Conservation (phyloP, 2,797 vertebrate genomes). For the Enteromius argenteus region DNA sequence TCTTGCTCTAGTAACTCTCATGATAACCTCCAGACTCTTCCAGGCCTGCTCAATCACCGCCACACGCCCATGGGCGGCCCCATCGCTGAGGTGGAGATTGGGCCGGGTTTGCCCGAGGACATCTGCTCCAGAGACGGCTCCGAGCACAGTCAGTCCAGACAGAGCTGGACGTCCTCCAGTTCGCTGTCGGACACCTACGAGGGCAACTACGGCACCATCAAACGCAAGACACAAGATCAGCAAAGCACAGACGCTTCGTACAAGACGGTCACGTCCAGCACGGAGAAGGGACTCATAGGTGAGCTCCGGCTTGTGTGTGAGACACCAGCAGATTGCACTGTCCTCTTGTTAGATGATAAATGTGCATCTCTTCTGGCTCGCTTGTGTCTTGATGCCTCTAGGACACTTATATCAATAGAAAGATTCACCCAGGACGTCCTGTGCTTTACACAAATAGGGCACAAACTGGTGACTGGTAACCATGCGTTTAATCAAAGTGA, state of each 20-base stretch:
- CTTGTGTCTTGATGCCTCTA: not conserved
- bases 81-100: conserved; percentile 84
- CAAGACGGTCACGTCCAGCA: conserved; percentile 96
- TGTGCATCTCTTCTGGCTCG: conserved; percentile 7
- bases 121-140: conserved; percentile 68
- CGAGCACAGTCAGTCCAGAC: conserved; percentile 80
- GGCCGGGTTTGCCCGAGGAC: conserved; percentile 71
- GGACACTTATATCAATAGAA: not conserved
- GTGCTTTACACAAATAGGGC: not conserved
- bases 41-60: conserved; percentile 81
- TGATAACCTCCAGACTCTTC: conserved; percentile 92
- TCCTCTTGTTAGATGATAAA: not conserved
- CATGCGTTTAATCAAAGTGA: not conserved
- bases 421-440: not conserved
- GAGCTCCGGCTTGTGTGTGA: conserved; percentile 69
- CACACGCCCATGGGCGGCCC: conserved; percentile 83
- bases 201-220: conserved; percentile 89
- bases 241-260: conserved; percentile 83
- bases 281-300: conserved; percentile 97
- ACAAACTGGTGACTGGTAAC: not conserved
- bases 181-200: conserved; percentile 89
- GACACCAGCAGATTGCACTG: conserved; percentile 57
- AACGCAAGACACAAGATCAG: conserved; percentile 82
- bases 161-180: conserved; percentile 91
- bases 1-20: conserved; percentile 96